Evolutionary conservation across 2,888 invertebrate genomes (phyloP).

Genomic region (Andrena flavipes): DNA sequence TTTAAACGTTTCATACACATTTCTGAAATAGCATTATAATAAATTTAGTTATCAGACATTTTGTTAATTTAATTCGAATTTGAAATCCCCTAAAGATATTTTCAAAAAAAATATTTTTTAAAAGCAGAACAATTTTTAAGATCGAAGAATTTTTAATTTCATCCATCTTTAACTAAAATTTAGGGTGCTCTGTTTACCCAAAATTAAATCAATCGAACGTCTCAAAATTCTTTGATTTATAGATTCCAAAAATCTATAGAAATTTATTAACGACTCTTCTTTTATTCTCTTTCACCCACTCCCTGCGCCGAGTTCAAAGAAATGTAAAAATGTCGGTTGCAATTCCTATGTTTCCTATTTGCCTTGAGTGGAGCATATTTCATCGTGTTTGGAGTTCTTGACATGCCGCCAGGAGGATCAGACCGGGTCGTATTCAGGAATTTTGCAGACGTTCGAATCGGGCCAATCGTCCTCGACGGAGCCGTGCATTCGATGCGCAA

Average conservation of each 20-base stretch:
- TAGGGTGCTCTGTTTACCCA: no score
- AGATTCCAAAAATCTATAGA: background rate
- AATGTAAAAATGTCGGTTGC: background rate
- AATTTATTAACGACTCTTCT: background rate
- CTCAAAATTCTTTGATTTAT: no score
- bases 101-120: no score
- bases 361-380: background rate
- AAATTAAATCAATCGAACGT: no score
- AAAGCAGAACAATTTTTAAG: no score
- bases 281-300: background rate
- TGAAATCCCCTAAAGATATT: no score
- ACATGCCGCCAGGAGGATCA: constrained; percentile 41
- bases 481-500: constrained; percentile 22
- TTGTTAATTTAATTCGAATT: no score
- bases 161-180: no score
- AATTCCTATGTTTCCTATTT: background rate
- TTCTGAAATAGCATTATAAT: no score
- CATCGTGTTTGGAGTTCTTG: constrained; percentile 22
- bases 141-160: no score
- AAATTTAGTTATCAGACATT: no score
- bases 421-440: constrained; percentile 43
- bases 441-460: constrained; percentile 45
- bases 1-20: no score
- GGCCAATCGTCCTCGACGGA: constrained; percentile 53
- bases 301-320: background rate